Base-by-base conservation (phyloP, 2,797 vertebrate species). In the Alosa sapidissima region DNA sequence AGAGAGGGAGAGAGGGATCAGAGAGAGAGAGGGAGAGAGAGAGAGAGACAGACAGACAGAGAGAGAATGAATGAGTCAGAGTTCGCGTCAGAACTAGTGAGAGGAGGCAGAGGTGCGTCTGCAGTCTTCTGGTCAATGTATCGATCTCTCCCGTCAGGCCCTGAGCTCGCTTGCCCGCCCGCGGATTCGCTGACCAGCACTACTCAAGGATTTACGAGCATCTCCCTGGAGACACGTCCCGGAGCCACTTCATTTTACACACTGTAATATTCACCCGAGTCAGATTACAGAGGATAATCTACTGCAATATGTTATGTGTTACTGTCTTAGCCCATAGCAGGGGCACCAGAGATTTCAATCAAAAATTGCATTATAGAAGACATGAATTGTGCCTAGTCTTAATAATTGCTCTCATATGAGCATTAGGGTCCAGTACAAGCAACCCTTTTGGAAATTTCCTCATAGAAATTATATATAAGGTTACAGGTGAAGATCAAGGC, bases 181-280 rank as follows among this genome's bases (percentile, higher is more conserved):
- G 88, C 88, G 62, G 87, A 89, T 89, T 81, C 75, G 83, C 81
- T 85, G 84, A 86, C 82, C 62, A 85, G 87, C 83, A 65, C 85
- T 87, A 84, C 68, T 54, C 47, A 87, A 78, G 11, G 86, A 89
- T 89, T 89, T 88, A 89, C 81, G 82, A 83, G 47, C 19, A n/a
- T 49, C 55, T 55, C 81, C 85, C 82, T 16, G 54, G 81, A 85
- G 81, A 49, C 36, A 45, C 51, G 60, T 52, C 72, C 36, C 33
- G 14, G 72, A 45, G 72, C 72, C 72, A 78, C 72, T 84, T 47
- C 68, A 81, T 65, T 60, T 85, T 49, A 33, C 86, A 58, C 51
- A 11, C 48, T 82, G 78, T 55, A 83, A 55, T 81, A 84, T 84
- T 28, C 4, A 6, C 13, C 10, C 47, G 83, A 78, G 81, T 86